phyloP scores from a whole-genome alignment of 2,888 invertebrate genomes.

The Brenthis ino region DNA sequence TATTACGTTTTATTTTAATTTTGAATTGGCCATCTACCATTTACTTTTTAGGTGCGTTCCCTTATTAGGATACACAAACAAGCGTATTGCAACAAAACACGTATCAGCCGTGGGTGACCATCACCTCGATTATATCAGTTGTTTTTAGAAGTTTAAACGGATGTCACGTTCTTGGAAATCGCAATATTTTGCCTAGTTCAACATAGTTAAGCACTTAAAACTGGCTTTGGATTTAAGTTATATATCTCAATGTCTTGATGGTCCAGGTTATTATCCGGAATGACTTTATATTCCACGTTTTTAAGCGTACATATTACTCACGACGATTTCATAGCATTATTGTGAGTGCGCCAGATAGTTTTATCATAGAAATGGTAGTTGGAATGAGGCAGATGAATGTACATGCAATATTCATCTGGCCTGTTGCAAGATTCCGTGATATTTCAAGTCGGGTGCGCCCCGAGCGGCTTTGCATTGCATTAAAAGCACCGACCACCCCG shows the following conservation, averaged over 20 bases:
- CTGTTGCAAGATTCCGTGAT: constrained; percentile 64
- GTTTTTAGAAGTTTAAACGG: constrained; percentile 58
- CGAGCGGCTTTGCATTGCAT: constrained; percentile 66
- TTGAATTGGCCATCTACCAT: constrained; percentile 47
- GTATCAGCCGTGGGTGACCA: constrained; percentile 67
- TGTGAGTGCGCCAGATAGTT: constrained; percentile 27
- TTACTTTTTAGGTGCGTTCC: constrained; percentile 56
- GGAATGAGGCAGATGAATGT: constrained; percentile 33
- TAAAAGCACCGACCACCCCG: constrained; percentile 67
- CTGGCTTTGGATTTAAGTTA: constrained; percentile 26
- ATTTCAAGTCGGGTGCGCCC: constrained; percentile 72
- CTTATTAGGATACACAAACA: constrained; percentile 62
- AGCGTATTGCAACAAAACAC: constrained; percentile 63
- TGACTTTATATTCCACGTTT: constrained; percentile 27
- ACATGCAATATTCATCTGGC: constrained; percentile 53
- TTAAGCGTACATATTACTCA: constrained; percentile 23
- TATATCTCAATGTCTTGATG: constrained; percentile 16
- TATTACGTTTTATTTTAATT: constrained; percentile 48
- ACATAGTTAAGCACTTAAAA: constrained; percentile 24
- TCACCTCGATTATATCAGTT: constrained; percentile 55
- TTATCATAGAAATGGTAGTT: constrained; percentile 34
- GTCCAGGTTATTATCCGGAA: constrained; percentile 16
- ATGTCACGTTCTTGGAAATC: constrained; percentile 62
- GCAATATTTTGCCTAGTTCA: constrained; percentile 36
- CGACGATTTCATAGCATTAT: constrained; percentile 20